Base-by-base conservation (phyloP, 2,888 invertebrate species). In the Agonopterix alstromeriana region DNA sequence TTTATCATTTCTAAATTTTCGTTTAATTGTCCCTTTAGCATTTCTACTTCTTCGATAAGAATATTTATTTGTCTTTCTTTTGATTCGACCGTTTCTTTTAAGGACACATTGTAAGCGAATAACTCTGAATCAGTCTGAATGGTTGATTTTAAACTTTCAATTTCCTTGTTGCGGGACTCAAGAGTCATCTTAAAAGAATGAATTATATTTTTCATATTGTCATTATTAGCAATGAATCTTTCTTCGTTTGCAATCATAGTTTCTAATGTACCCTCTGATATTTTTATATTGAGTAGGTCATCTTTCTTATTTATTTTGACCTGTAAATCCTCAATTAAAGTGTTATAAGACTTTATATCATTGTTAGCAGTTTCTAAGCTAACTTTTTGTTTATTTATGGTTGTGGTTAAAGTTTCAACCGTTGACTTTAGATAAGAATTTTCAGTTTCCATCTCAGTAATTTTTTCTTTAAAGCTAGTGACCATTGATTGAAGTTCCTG, bases 151-250 rank as follows among this genome's bases (percentile, higher is more conserved):
- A 85, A 62, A 36, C 58, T 53, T 35, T 65, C 59, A 44, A 82
- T 74, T 66, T 86, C 79, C 47, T 74, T 70, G 47, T 68, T 77
- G 46, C 76, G 72, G 3, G 52, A 60, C 40, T 75, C 65, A 36
- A 88, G 54, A 9, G 67, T 63, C 2, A 59, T 59, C 68, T 76
- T 80, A 38, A 86, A 70, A 3, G 71, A 73, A n/a, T 72, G 58
- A 48, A 85, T 74, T 27, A 87, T 71, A 51, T 82, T 82, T 60
- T 62, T 74, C 47, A 88, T 73, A 53, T 85, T 85, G 57, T 86
- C 86, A 56, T 85, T 83, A 55, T 80, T 86, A 10, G 80, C 71
- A 45, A 82, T 68, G 50, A 79, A 65, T 48, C 71, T 71, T 47
- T 83, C 73, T 71, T 87, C 87, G 49, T 73, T 81, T 1, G 67